Evolutionary conservation across 2,113 vertebrate genomes (phyloP), one percentile per base, ranked within the genome.

Genomic region (Microtus montanus): DNA sequence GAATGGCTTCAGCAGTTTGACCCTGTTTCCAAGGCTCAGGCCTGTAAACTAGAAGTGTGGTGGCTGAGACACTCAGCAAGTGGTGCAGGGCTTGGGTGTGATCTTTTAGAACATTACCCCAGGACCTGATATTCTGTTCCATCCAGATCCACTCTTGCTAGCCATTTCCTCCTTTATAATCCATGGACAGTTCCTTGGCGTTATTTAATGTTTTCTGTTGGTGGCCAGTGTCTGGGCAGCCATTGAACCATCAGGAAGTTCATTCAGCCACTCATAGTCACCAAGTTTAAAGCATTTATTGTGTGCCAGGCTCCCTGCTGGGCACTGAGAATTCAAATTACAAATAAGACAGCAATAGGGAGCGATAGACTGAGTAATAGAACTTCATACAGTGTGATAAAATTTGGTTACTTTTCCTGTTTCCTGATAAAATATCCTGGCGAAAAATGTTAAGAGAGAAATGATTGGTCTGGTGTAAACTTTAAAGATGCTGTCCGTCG

Each of bases 171-270:
- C 28, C 61, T 52, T 84, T 85, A 52, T 80, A 54, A 78, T 77
- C 73, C 28, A 26, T 22, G 35, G 78, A 74, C 70, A 70, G 49
- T 70, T 89, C 79, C 22, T 89, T 68, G 78, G 63, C 35, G 66
- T 66, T 73, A 49, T 77, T 89, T 73, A 92, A 58, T 94, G 15
- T 90, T 78, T 92, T 90, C 47, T 94, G 70, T 88, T 94, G 49
- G 64, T 84, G 68, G 63, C 86, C 63, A 73, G 35, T 94, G 49
- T 19, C 35, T 49, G 5, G 77, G 20, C 35, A 83, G 30, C 70
- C 30, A 66, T 68, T 92, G 89, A 41, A 54, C 87, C 84, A 93
- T 70, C 74, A 63, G 73, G 68, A 87, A 78, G n/a, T 38, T 90
- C 58, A 38, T 87, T 93, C 20, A 87, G 78, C 88, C 41, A 75